These are phyloP conservation scores for Eclectus roratus DNA, from an alignment of 2,113 vertebrate genomes.

Conservation along the genomic window DNA sequence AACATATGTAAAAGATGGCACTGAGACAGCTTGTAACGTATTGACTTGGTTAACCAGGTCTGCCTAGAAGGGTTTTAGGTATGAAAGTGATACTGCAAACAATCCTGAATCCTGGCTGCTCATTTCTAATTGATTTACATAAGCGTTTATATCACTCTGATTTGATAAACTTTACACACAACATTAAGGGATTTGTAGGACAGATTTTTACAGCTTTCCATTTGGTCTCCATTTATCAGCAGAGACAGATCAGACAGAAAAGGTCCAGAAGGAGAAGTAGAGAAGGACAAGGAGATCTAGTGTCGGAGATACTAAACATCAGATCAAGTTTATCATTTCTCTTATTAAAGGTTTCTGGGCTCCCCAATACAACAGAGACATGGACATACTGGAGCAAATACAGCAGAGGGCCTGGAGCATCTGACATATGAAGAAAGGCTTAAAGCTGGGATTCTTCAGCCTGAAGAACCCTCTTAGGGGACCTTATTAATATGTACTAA, in stretches of 20 bases:
- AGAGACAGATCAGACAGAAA: background rate
- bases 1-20: constrained; percentile 4
- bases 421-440: background rate
- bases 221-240: constrained; percentile 10
- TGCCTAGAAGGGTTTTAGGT: constrained; percentile 12
- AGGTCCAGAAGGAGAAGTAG: background rate
- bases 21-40: background rate
- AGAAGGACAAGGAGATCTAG: background rate
- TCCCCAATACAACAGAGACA: background rate
- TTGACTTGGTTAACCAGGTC: constrained; percentile 26
- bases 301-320: background rate
- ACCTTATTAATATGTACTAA: background rate
- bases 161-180: constrained; percentile 40
- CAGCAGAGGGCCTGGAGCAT: background rate
- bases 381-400: background rate
- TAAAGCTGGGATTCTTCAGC: background rate
- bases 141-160: constrained; percentile 30
- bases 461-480: background rate
- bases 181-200: background rate
- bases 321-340: background rate
- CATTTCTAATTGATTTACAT: constrained; percentile 21
- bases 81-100: constrained; percentile 40
- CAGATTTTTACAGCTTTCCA: constrained; percentile 26
- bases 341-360: background rate
- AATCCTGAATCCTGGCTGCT: background rate